Evolutionary conservation across 2,888 invertebrate genomes (phyloP), one percentile per base, ranked within the genome.

Genomic region (Diaprepes abbreviatus): DNA sequence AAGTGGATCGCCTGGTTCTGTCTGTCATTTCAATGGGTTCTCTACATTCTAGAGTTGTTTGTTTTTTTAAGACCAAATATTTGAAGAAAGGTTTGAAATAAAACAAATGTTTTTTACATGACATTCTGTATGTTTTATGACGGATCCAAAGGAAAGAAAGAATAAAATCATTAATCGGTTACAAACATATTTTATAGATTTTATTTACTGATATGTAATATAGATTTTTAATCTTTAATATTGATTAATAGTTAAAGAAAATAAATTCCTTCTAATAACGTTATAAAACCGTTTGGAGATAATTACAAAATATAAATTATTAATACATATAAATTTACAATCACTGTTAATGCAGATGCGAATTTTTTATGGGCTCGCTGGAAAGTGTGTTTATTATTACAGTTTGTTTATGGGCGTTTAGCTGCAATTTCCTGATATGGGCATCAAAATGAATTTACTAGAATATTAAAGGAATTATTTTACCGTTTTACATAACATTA

Each of bases 1-100:
- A 24, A 57, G 38, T 57, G 38, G 38, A 57, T 36, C 14, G 21
- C 38, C 57, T 38, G 57, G 57, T 57, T 57, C 38, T 57, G 38
- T 57, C 38, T 57, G 38, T 57, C 38, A 14, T 57, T 40, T 57
- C 36, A 57, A 57, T 24, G 12, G 57, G 5, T 38, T 14, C 57
- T 57, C 24, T 5, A 24, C 24, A 4, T 19, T 50, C 5, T 6
- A 50, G 48, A 28, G 12, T n/a, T 50, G 28, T 50, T 50, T 28
- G 48, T 28, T 28, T 50, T 50, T 50, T 24, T 7, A 16, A 31
- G 48, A 50, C 28, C 21, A 50, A 16, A 50, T 31, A 4, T 9
- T 10, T 21, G 21, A 21, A 21, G 6, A 21, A 19, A 21, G 7
- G 48, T 50, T 50, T 28, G 48, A 31, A n/a, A 50, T 50, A 9